Evolutionary conservation across 2,888 invertebrate genomes (phyloP), one percentile per base, ranked within the genome.

Genomic region (Thera britannica): DNA sequence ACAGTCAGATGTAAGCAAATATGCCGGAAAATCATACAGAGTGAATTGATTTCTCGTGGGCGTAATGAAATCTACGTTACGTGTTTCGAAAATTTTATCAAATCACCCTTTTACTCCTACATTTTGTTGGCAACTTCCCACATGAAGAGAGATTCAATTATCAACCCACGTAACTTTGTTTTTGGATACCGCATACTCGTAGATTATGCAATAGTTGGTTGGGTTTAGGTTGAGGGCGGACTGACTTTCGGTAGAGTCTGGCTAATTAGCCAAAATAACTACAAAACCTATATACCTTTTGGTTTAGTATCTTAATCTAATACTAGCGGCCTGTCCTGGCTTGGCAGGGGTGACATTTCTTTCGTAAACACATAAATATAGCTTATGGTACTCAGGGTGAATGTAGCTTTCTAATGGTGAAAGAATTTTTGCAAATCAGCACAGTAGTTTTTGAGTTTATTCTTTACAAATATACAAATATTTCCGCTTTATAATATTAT

Each of bases 141-240:
- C 65, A 65, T 58, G 68, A 62, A 68, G 65, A 65, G 60, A n/a
- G 61, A 65, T 65, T 65, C 65, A 68, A 68, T 68, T 65, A 68
- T 58, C 58, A 58, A 51, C 65, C 65, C 65, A 58, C 65, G 65
- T 68, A 58, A 65, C 65, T 68, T 65, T 54, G 61, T 58, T 68
- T 68, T 65, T 65, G 62, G 68, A 62, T 58, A 62, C 61, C 62
- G 61, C 65, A 61, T 65, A 58, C 57, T 58, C 59, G 51, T 64
- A 64, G 65, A 55, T 65, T 68, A 41, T 56, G 61, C 44, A n/a
- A 65, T 65, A 58, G 64, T 68, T 68, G 35, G 41, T 52, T 49
- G 46, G 58, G 51, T 35, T 2, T 44, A 38, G 65, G 55, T 35
- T 54, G 38, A 46, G 38, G 35, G 34, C 46, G 8, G 23, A 34